Evolutionary conservation across 1,140 invertebrate species (phyloP).

Genomic region (Neodiprion virginianus): DNA sequence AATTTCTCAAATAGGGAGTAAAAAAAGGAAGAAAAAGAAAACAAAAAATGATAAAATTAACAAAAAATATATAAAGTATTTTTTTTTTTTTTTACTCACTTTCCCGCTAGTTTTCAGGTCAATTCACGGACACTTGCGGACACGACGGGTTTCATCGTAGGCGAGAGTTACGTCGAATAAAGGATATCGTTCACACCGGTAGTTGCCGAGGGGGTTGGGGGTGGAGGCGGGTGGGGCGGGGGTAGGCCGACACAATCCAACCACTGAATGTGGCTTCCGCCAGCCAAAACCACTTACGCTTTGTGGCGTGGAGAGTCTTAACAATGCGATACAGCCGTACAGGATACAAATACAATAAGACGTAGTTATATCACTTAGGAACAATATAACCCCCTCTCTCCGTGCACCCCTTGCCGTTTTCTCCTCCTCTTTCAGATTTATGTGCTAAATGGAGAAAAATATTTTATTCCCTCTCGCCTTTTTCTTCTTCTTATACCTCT

Average conservation of each 20-base stretch:
- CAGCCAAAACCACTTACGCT: slow-evolving; percentile 63
- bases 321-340: slow-evolving; percentile 63
- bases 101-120: no score
- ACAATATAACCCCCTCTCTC: slow-evolving; percentile 52
- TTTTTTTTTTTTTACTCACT: no score
- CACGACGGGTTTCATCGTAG: neutral
- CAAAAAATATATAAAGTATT: no score
- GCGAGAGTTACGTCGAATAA: slow-evolving; percentile 17
- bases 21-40: no score
- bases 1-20: no score
- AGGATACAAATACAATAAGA: slow-evolving; percentile 65
- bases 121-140: no score
- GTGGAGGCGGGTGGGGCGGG: slow-evolving; percentile 23
- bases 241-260: slow-evolving; percentile 56
- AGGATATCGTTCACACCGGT: slow-evolving; percentile 37
- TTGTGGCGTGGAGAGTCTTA: slow-evolving; percentile 60
- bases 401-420: slow-evolving; percentile 30
- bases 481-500: neutral
- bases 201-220: slow-evolving; percentile 38
- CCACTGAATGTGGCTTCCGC: slow-evolving; percentile 62
- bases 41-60: no score
- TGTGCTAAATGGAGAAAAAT: slow-evolving; percentile 64
- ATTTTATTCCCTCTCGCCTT: slow-evolving; percentile 46
- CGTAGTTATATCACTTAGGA: slow-evolving; percentile 64
- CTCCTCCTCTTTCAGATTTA: slow-evolving; percentile 48